phyloP scores from a whole-genome alignment of 2,797 vertebrate genomes.

The Rhincodon typus region DNA sequence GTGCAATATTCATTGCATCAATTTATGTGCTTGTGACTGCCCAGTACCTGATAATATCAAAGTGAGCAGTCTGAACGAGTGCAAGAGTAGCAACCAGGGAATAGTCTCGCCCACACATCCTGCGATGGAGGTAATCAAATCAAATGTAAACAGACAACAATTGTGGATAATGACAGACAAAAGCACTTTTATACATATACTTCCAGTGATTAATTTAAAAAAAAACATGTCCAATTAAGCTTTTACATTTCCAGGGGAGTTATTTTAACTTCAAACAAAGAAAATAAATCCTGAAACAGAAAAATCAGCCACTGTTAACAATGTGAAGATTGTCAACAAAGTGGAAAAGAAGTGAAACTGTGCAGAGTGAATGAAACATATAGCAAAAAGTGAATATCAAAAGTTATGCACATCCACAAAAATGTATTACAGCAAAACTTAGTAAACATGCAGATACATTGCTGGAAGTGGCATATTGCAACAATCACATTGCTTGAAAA shows the following conservation, averaged over 20 bases:
- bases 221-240: neutral
- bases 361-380: neutral
- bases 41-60: neutral
- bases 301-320: neutral
- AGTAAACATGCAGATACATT: neutral
- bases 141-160: constrained; percentile 8
- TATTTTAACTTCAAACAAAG: neutral
- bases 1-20: neutral
- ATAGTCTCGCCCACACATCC: neutral
- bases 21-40: neutral
- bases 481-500: neutral
- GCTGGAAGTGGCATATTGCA: neutral
- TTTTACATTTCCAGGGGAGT: neutral
- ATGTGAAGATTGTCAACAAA: neutral
- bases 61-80: neutral
- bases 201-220: neutral
- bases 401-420: neutral
- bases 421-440: neutral
- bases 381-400: neutral
- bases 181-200: neutral
- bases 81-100: neutral
- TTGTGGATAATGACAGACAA: constrained; percentile 1
- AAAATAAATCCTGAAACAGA: constrained; percentile 5
- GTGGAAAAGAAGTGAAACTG: neutral
- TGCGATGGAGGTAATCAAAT: constrained; percentile 8